These are phyloP conservation scores for Coregonus suidteri DNA, from an alignment of 2,797 vertebrate species.

Conservation along the genomic window DNA sequence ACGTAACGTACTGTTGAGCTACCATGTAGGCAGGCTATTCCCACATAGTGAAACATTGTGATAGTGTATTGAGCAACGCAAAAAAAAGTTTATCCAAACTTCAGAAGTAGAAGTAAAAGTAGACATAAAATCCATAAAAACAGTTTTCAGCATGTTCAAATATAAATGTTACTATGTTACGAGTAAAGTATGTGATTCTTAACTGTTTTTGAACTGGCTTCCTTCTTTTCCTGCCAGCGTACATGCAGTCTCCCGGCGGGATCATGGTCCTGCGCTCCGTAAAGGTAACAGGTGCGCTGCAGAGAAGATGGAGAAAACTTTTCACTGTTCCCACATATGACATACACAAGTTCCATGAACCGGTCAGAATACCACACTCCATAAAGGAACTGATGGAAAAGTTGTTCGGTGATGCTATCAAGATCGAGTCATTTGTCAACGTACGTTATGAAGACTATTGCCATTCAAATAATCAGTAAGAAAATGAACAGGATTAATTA, in stretches of 20 bases:
- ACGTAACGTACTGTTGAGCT: too few species aligned
- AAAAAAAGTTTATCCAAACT: neutral
- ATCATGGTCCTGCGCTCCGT: slow-evolving; percentile 85
- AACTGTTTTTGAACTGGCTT: slow-evolving; percentile 97
- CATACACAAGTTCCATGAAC: neutral
- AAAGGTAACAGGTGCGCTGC: slow-evolving; percentile 77
- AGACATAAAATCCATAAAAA: slow-evolving; percentile 10
- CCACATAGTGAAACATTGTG: neutral
- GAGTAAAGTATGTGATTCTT: slow-evolving; percentile 59
- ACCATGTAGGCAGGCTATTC: neutral
- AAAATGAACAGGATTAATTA: neutral
- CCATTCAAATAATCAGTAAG: neutral
- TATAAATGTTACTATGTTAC: neutral
- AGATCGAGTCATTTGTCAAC: neutral
- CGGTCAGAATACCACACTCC: neutral
- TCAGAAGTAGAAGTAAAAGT: neutral
- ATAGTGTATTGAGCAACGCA: too few species aligned
- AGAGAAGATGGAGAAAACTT: slow-evolving; percentile 41
- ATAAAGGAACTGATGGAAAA: neutral
- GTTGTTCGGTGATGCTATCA: neutral
- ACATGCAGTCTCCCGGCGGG: slow-evolving; percentile 93
- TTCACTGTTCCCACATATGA: neutral
- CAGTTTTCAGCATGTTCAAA: neutral
- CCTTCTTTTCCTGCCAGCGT: slow-evolving; percentile 93
- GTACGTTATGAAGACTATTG: neutral